phyloP scores from a whole-genome alignment of 1,140 invertebrate genomes.

The Littorina saxatilis region DNA sequence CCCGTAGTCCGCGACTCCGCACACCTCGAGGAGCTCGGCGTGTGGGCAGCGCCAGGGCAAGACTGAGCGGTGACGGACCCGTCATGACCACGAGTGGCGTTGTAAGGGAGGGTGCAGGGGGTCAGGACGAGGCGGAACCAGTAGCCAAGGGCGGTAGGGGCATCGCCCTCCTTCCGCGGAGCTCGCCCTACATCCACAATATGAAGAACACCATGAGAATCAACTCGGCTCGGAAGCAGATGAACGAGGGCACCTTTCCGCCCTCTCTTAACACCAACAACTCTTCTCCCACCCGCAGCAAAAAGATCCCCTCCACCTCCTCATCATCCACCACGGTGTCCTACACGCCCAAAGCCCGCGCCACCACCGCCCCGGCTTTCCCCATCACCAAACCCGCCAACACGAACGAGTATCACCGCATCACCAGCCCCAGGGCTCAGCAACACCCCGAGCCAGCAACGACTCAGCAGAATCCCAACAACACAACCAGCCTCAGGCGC shows the following conservation, averaged over 20 bases:
- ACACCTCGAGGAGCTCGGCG: not conserved
- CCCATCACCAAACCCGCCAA: conserved; percentile 24
- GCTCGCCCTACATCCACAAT: conserved; percentile 38
- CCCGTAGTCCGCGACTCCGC: conserved; percentile 3
- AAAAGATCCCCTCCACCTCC: not conserved
- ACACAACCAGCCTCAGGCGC: not conserved
- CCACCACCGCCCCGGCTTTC: conserved; percentile 23
- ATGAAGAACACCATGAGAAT: conserved; percentile 14
- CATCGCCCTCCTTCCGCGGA: conserved; percentile 19
- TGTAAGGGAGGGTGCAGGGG: not conserved
- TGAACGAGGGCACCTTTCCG: not conserved
- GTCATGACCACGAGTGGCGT: not conserved
- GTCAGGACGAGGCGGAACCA: not conserved
- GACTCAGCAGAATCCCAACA: not conserved
- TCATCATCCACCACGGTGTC: not conserved
- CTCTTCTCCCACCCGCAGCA: too few relatives aligned
- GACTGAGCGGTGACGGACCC: not conserved
- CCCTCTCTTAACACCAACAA: not conserved
- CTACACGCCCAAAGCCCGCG: conserved; percentile 11
- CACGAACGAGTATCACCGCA: not conserved
- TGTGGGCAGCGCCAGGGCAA: not conserved
- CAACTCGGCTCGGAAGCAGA: not conserved
- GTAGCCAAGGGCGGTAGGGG: not conserved
- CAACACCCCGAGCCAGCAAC: too few relatives aligned
- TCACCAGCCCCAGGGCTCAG: not conserved